These are phyloP conservation scores for Gallinago stenura DNA, from an alignment of 2,797 vertebrate genomes.

Conservation along the genomic window DNA sequence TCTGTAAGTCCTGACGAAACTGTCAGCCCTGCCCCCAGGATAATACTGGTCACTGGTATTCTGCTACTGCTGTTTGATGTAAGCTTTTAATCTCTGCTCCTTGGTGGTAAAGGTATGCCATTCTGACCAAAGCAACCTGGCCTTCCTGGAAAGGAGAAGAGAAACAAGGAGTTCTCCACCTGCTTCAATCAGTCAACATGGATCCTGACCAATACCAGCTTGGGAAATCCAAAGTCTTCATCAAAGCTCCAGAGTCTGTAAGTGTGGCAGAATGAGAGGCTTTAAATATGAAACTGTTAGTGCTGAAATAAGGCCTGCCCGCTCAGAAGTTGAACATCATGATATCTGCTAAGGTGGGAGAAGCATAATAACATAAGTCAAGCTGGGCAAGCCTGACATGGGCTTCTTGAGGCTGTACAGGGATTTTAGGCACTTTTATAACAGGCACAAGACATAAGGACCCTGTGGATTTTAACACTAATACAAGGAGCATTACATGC, in stretches of 20 bases:
- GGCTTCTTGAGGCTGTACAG: background rate
- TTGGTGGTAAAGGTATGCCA: constrained; percentile 88
- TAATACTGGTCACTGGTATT: background rate
- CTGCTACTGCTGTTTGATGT: background rate
- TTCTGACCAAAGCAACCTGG: constrained; percentile 97
- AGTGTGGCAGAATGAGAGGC: constrained; percentile 12
- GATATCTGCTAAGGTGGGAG: background rate
- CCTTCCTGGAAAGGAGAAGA: constrained; percentile 94
- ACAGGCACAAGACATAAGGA: background rate
- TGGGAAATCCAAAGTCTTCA: constrained; percentile 92
- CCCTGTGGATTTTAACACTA: background rate
- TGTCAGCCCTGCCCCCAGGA: background rate
- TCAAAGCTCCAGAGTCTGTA: constrained; percentile 98
- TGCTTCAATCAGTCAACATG: constrained; percentile 94
- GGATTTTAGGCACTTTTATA: background rate
- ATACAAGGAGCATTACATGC: background rate
- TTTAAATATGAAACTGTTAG: background rate
- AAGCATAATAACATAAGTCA: background rate
- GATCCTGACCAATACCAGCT: constrained; percentile 97
- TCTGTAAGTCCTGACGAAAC: background rate
- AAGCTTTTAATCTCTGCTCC: background rate
- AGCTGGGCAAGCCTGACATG: background rate
- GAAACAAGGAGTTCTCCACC: constrained; percentile 93
- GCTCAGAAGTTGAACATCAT: background rate
- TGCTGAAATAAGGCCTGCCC: background rate